phyloP scores from a whole-genome alignment of 2,113 vertebrate species.

The Bufo bufo region DNA sequence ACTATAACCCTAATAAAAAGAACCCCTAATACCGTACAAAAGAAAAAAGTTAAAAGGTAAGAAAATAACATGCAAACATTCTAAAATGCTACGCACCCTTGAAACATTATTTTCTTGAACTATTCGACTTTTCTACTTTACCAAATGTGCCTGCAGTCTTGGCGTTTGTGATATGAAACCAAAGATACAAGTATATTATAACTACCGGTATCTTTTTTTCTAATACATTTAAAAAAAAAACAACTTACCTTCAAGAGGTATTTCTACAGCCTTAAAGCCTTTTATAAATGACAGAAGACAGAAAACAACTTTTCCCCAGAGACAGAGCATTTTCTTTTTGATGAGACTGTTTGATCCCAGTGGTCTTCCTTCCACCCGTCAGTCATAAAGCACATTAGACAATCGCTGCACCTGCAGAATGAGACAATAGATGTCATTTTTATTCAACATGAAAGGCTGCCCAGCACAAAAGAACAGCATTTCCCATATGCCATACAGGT shows the following conservation, averaged over 20 bases:
- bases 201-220: no score
- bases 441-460: not conserved
- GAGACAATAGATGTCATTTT: not conserved
- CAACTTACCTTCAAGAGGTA: conserved; percentile 42
- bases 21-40: no score
- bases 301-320: not conserved
- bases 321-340: conserved; percentile 10
- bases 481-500: not conserved
- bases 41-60: no score
- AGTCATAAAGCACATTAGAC: conserved; percentile 1
- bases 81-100: no score
- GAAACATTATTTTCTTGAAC: no score
- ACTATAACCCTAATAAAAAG: no score
- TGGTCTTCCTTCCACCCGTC: not conserved
- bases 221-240: not conserved
- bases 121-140: no score
- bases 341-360: not conserved
- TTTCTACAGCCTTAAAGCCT: conserved; percentile 18
- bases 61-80: no score
- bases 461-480: not conserved
- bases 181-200: no score
- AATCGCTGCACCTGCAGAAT: conserved; percentile 13
- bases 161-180: no score
- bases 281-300: not conserved
- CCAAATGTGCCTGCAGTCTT: no score